Evolutionary conservation across 1,140 invertebrate species (phyloP).

Genomic region (Drosophila nannoptera): DNA sequence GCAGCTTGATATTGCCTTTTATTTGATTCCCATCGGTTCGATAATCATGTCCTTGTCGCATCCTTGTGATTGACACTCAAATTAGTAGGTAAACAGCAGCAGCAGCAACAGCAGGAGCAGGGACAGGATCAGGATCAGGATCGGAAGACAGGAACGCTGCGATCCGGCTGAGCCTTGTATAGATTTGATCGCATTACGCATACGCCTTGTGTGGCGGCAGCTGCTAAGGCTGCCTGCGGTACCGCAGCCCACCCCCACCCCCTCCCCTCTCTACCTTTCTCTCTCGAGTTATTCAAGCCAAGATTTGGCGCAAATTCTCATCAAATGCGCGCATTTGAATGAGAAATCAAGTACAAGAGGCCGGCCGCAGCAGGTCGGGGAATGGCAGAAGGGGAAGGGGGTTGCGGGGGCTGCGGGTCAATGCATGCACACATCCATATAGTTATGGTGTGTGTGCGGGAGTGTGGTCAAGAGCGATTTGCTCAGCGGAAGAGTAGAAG

Average conservation of each 20-base stretch:
- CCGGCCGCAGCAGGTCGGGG: background rate
- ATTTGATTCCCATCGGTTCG: conserved; percentile 79
- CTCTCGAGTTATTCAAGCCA: conserved; percentile 16
- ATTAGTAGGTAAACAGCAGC: too few species aligned
- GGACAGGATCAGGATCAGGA: too few species aligned
- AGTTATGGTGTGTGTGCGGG: background rate
- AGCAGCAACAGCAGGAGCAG: too few species aligned
- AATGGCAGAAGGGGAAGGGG: background rate
- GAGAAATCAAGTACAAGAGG: conserved; percentile 59
- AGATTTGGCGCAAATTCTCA: conserved; percentile 9
- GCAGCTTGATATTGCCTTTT: conserved; percentile 26
- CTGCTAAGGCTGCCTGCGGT: background rate
- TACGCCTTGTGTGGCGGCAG: conserved; percentile 27
- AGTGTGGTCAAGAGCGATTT: conserved; percentile 15
- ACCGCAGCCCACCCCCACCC: background rate
- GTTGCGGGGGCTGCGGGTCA: background rate
- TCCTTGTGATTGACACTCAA: conserved; percentile 67
- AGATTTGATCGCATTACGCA: conserved; percentile 19
- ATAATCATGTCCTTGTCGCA: conserved; percentile 47
- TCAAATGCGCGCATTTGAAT: conserved; percentile 55
- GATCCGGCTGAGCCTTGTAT: background rate
- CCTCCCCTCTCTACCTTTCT: background rate
- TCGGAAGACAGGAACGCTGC: too few species aligned
- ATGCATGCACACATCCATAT: conserved; percentile 1
- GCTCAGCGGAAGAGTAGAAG: conserved; percentile 69